Evolutionary conservation across 2,113 vertebrate species (phyloP).

Genomic region (Peromyscus maniculatus): DNA sequence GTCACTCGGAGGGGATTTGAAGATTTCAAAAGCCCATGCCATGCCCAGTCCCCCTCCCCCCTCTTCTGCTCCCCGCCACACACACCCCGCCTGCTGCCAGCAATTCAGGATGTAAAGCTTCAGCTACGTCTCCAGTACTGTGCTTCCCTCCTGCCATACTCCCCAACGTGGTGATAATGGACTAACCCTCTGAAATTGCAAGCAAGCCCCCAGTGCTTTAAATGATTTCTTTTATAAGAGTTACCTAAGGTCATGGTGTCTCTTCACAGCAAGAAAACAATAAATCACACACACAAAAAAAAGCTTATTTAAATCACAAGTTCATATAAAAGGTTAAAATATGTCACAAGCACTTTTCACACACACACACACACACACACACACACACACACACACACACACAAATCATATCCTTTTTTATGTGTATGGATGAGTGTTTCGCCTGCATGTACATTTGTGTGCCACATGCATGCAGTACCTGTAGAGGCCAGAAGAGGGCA

Average conservation of each 20-base stretch:
- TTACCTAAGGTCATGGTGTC: background rate
- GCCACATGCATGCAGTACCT: background rate
- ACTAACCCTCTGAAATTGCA: background rate
- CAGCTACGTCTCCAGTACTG: background rate
- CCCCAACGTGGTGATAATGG: background rate
- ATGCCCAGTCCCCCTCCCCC: background rate
- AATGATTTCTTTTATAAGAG: background rate
- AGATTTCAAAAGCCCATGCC: background rate
- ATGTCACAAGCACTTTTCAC: background rate
- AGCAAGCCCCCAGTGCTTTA: background rate
- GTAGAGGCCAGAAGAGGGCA: background rate
- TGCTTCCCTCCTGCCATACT: background rate
- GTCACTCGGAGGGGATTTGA: background rate
- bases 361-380: background rate
- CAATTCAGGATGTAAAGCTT: background rate
- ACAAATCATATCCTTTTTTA: background rate
- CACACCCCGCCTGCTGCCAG: background rate
- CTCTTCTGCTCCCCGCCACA: background rate
- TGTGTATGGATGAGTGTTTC: background rate
- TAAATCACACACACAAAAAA: background rate
- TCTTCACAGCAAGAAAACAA: background rate
- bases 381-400: background rate
- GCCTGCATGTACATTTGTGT: background rate
- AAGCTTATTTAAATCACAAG: slow-evolving; percentile 57
- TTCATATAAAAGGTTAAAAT: background rate